These are phyloP conservation scores for Megaceryle torquata DNA, from an alignment of 2,113 vertebrate species.

Conservation along the genomic window DNA sequence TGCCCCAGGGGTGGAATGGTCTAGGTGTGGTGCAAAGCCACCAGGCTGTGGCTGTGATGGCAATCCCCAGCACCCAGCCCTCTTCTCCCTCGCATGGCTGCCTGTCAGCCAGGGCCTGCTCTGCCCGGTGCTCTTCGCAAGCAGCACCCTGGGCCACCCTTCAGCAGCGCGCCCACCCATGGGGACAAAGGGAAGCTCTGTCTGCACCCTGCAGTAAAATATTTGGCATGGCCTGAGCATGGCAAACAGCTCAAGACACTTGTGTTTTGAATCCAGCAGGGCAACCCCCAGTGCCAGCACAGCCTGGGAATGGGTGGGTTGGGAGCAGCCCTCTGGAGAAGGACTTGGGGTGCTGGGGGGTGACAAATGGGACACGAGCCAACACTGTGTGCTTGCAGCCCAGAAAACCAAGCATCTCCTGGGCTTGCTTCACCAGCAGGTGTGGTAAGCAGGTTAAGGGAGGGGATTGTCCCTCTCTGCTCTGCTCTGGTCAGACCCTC, in stretches of 20 bases:
- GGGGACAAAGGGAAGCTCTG: constrained; percentile 23
- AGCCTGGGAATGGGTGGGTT: neutral
- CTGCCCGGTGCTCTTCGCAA: neutral
- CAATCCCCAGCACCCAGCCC: neutral
- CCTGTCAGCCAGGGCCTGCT: neutral
- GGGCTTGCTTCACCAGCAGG: neutral
- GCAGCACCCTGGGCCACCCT: neutral
- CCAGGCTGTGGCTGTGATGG: accelerated
- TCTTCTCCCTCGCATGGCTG: neutral
- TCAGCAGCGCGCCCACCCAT: neutral
- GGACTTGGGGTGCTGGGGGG: too few species aligned
- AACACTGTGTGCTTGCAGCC: accelerated
- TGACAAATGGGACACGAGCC: neutral
- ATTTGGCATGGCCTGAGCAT: neutral
- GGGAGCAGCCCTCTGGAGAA: neutral
- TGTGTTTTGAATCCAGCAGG: neutral
- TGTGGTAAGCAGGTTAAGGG: neutral
- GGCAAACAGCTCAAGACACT: neutral
- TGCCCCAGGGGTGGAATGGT: accelerated
- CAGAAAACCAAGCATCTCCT: neutral
- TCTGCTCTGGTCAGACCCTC: neutral
- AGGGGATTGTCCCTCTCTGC: neutral
- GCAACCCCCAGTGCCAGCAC: neutral
- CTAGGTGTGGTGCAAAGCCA: neutral
- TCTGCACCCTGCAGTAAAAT: neutral